Evolutionary conservation across 1,140 invertebrate genomes (phyloP).

Genomic region (Drosophila watanabei): DNA sequence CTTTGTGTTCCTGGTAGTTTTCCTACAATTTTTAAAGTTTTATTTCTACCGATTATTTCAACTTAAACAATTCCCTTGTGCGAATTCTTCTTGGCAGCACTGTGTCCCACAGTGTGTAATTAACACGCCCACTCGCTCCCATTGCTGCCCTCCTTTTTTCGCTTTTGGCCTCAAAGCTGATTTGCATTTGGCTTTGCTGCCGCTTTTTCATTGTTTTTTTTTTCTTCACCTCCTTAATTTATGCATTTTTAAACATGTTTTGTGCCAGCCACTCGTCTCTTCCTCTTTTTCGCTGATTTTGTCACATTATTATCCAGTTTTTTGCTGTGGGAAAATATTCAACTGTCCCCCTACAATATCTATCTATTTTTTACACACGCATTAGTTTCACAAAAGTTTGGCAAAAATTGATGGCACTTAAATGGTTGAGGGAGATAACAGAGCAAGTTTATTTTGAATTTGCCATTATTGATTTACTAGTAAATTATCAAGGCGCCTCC

Average conservation of each 20-base stretch:
- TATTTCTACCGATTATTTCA: neutral
- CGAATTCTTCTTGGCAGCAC: constrained; percentile 17
- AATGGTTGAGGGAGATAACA: constrained; percentile 19
- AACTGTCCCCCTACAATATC: constrained; percentile 13
- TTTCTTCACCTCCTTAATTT: constrained; percentile 53
- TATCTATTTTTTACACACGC: constrained; percentile 11
- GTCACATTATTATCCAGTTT: constrained; percentile 51
- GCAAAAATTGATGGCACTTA: constrained; percentile 13
- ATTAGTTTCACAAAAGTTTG: constrained; percentile 25
- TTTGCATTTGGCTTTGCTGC: constrained; percentile 66
- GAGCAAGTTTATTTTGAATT: constrained; percentile 29
- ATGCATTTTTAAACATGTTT: constrained; percentile 81
- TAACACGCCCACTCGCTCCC: constrained; percentile 63
- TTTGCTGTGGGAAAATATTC: constrained; percentile 69
- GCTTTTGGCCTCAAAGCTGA: constrained; percentile 40
- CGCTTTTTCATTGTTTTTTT: constrained; percentile 43
- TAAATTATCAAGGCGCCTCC: constrained; percentile 29
- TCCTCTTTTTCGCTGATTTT: constrained; percentile 20
- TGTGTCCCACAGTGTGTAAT: constrained; percentile 35
- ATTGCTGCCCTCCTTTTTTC: constrained; percentile 36
- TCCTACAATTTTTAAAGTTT: neutral
- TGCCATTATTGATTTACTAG: constrained; percentile 29
- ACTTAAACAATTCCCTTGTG: constrained; percentile 1
- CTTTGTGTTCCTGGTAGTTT: neutral
- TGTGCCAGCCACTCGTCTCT: constrained; percentile 35